These are phyloP conservation scores for Drosophila lacicola DNA, from an alignment of 2,888 invertebrate species.

Conservation along the genomic window DNA sequence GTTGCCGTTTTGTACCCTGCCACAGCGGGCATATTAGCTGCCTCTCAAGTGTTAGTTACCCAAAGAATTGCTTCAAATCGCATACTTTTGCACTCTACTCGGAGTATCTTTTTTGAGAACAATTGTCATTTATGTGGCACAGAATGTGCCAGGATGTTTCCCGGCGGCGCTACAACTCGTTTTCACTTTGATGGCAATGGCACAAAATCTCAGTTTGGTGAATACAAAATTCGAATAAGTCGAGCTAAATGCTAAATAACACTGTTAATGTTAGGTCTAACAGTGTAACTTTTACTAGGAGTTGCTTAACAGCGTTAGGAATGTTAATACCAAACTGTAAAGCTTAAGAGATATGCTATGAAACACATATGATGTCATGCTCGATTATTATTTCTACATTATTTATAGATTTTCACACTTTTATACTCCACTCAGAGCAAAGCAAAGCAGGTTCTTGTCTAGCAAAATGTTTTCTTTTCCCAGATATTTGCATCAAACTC, in stretches of 20 bases:
- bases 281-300: not conserved
- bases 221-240: not conserved
- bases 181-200: conserved; percentile 20
- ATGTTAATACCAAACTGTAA: not conserved
- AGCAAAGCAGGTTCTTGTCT: no score
- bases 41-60: no score
- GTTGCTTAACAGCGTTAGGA: not conserved
- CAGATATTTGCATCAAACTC: no score
- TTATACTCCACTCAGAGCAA: no score
- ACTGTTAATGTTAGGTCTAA: not conserved
- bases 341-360: not conserved
- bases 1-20: conserved; percentile 40
- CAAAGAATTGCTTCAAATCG: no score
- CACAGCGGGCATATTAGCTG: conserved; percentile 22
- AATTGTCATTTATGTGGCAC: conserved; percentile 18
- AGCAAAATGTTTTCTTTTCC: no score
- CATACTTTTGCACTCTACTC: no score
- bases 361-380: no score
- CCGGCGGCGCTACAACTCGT: conserved; percentile 30
- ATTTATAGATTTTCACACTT: no score
- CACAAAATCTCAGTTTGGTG: not conserved
- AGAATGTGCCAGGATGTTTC: conserved; percentile 29
- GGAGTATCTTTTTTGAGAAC: no score
- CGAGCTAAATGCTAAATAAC: not conserved
- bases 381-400: no score